Percentiles rank a stretch among this genome's conserved stretches.
Conservation (phyloP, 23 tunicate species). For the Ciona savignyi region DNA sequence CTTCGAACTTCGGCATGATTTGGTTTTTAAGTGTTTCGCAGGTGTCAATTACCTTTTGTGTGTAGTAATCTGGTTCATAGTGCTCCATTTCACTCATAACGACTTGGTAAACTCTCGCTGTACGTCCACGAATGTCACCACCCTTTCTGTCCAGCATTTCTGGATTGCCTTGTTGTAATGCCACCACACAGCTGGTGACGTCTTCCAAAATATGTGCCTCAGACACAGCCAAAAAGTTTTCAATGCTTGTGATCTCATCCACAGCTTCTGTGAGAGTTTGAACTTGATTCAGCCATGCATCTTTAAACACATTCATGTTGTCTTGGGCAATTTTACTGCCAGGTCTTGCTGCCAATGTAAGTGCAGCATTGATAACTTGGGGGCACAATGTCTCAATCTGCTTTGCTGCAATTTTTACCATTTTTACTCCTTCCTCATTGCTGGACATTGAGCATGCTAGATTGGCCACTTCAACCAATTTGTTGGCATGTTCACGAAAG, state of each 20-base stretch:
- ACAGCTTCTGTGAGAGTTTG: constrained; percentile 94
- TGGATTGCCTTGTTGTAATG: constrained; percentile 68
- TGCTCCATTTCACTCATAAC: constrained; percentile 88
- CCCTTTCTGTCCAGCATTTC: constrained; percentile 82
- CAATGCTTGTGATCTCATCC: constrained; percentile 90
- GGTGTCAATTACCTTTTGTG: constrained; percentile 70
- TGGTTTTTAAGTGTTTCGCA: constrained; percentile 51
- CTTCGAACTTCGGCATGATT: constrained; percentile 56
- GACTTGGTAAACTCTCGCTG: constrained; percentile 80
- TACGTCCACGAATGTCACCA: constrained; percentile 80
- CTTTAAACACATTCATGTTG: constrained; percentile 92
- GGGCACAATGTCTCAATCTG: constrained; percentile 92
- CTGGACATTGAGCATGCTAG: constrained; percentile 92
- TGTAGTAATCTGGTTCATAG: constrained; percentile 92
- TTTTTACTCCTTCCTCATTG: constrained; percentile 94
- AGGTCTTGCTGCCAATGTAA: constrained; percentile 93
- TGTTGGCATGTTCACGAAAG: constrained; percentile 96
- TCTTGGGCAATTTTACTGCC: constrained; percentile 84
- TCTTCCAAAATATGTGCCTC: constrained; percentile 96
- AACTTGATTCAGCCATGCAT: constrained; percentile 84
- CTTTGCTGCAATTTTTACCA: constrained; percentile 92
- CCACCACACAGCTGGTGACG: constrained; percentile 95
- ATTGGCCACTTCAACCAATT: constrained; percentile 95
- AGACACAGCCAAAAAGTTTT: constrained; percentile 88
- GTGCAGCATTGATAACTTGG: constrained; percentile 96